Evolutionary conservation across 2,888 invertebrate genomes (phyloP).

Genomic region (Agriotes lineatus): DNA sequence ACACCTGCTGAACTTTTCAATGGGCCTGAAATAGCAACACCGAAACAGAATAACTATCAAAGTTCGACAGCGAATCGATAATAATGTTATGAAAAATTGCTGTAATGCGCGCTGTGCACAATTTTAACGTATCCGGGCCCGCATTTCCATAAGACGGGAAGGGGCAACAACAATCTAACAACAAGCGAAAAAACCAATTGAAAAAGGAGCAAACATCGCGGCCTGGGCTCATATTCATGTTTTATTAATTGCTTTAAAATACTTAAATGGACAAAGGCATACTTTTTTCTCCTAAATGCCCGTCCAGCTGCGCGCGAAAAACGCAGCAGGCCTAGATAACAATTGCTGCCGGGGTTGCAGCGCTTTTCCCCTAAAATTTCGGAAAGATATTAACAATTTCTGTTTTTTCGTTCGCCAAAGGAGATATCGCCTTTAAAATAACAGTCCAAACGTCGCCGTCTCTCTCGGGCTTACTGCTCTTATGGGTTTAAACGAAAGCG

Average conservation of each 20-base stretch:
- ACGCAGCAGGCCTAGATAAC: neutral
- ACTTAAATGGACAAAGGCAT: no score
- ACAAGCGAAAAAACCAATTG: neutral
- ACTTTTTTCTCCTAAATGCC: no score
- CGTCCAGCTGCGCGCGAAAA: neutral
- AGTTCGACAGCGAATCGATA: conserved; percentile 1
- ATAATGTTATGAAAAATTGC: conserved; percentile 1
- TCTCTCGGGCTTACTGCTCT: conserved; percentile 52
- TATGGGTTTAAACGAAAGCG: conserved; percentile 54
- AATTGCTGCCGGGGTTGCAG: neutral
- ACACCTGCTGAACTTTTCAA: no score
- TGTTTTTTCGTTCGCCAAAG: conserved; percentile 47
- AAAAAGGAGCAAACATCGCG: neutral
- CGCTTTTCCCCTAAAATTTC: conserved; percentile 32
- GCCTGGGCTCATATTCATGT: neutral
- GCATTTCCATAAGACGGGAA: neutral
- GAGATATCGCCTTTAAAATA: conserved; percentile 62
- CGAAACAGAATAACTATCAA: no score
- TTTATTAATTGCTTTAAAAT: neutral
- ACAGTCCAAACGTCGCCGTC: conserved; percentile 58
- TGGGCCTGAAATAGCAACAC: neutral
- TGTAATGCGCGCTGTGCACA: neutral
- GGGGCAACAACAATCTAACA: neutral
- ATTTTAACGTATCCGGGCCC: neutral
- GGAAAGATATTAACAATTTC: conserved; percentile 46